phyloP scores from a whole-genome alignment of 2,888 invertebrate species.

The Polia nebulosa region DNA sequence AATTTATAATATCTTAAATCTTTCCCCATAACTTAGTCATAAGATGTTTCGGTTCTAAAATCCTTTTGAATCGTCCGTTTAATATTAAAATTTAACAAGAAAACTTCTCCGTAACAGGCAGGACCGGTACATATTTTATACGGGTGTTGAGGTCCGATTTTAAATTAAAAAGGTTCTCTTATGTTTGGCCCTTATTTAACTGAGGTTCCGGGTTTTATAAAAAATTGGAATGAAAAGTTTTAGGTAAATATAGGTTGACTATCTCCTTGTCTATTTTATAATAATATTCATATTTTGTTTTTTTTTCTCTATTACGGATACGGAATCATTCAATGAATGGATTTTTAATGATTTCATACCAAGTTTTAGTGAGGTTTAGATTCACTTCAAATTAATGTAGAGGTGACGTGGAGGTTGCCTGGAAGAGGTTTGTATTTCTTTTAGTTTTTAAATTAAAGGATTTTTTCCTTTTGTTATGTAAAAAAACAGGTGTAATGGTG shows the following conservation, averaged over 20 bases:
- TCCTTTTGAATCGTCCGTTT: slow-evolving; percentile 5
- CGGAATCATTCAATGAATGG: too few species aligned
- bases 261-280: neutral
- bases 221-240: neutral
- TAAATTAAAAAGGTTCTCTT: slow-evolving; percentile 28
- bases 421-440: too few species aligned
- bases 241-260: neutral
- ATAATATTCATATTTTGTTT: neutral
- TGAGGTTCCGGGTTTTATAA: slow-evolving; percentile 4
- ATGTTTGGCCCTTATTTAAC: slow-evolving; percentile 1
- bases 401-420: too few species aligned
- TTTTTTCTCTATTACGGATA: too few species aligned
- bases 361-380: neutral
- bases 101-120: slow-evolving; percentile 4
- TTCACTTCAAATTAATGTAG: too few species aligned
- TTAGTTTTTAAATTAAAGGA: too few species aligned
- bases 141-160: slow-evolving; percentile 12
- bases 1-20: neutral
- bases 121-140: slow-evolving; percentile 7
- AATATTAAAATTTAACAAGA: slow-evolving; percentile 7
- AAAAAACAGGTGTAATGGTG: too few species aligned
- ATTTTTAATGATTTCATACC: neutral
- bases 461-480: too few species aligned
- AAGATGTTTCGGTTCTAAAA: neutral
- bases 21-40: neutral